phyloP scores from a whole-genome alignment of 2,797 vertebrate genomes.

The Lacerta agilis region DNA sequence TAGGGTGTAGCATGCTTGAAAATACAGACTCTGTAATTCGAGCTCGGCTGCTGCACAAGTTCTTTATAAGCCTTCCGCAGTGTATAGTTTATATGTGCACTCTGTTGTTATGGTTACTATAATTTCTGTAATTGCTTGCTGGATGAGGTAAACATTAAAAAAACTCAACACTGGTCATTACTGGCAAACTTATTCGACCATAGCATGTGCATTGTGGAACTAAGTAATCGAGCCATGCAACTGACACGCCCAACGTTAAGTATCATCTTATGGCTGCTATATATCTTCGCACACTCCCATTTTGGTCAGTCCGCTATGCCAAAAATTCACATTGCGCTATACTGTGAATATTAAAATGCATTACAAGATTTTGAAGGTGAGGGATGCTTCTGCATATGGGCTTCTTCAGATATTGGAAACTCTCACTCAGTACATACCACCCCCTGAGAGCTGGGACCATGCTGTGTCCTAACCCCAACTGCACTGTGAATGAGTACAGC shows the following conservation, averaged over 20 bases:
- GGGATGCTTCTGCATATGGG: neutral
- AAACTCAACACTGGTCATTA: constrained; percentile 53
- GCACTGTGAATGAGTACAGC: neutral
- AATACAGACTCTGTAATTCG: constrained; percentile 60
- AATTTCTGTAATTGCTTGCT: constrained; percentile 59
- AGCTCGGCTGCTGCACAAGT: constrained; percentile 34
- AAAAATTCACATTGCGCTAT: neutral
- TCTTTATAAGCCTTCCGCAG: constrained; percentile 30
- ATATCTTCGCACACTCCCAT: neutral
- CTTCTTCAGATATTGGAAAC: neutral
- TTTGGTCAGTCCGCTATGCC: neutral
- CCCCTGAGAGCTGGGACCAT: neutral
- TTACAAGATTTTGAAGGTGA: neutral
- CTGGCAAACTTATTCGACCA: constrained; percentile 52
- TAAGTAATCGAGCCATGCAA: constrained; percentile 16
- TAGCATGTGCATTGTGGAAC: constrained; percentile 40
- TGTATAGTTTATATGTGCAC: constrained; percentile 47
- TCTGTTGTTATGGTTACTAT: constrained; percentile 53
- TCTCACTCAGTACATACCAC: neutral
- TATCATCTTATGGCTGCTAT: neutral
- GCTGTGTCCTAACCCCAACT: neutral
- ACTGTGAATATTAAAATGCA: neutral
- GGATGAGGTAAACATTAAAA: constrained; percentile 52
- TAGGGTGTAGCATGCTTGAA: constrained; percentile 38
- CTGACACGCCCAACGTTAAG: constrained; percentile 47